Conservation (phyloP, 2,797 vertebrate species). For the Pseudomugil gertrudae region DNA sequence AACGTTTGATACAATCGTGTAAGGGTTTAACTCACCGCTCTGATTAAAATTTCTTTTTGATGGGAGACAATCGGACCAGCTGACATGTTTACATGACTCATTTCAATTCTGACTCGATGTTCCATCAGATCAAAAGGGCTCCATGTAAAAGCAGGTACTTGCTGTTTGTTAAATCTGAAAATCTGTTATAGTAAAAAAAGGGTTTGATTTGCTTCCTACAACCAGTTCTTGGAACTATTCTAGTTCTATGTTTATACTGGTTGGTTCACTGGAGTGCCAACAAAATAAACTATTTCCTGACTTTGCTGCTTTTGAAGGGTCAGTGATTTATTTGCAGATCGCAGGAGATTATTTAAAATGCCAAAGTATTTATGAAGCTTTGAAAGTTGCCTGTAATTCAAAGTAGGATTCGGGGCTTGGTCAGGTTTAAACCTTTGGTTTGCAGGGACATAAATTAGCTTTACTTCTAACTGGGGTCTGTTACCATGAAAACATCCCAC, state of each 20-base stretch:
- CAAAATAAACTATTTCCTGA: neutral
- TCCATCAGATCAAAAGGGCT: no score
- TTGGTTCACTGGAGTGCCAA: neutral
- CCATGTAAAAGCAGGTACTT: no score
- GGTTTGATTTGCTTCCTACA: no score
- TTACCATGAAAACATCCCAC: conserved; percentile 6
- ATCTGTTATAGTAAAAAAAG: neutral
- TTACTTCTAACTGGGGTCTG: neutral
- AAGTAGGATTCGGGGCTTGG: conserved; percentile 17
- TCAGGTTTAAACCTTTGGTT: conserved; percentile 14
- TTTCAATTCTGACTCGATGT: no score
- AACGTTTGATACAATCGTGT: no score
- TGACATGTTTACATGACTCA: no score
- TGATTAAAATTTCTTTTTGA: no score
- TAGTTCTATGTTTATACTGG: no score
- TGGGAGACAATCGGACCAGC: neutral
- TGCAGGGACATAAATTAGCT: conserved; percentile 13
- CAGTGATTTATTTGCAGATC: neutral
- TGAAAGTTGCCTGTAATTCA: conserved; percentile 6
- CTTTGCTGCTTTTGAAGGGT: neutral
- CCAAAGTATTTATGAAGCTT: conserved; percentile 3
- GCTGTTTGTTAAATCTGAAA: neutral
- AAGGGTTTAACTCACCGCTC: no score
- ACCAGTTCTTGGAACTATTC: neutral
- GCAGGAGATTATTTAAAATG: neutral